Evolutionary conservation across 2,797 vertebrate genomes (phyloP).

Genomic region (Dendrocincla fuliginosa): DNA sequence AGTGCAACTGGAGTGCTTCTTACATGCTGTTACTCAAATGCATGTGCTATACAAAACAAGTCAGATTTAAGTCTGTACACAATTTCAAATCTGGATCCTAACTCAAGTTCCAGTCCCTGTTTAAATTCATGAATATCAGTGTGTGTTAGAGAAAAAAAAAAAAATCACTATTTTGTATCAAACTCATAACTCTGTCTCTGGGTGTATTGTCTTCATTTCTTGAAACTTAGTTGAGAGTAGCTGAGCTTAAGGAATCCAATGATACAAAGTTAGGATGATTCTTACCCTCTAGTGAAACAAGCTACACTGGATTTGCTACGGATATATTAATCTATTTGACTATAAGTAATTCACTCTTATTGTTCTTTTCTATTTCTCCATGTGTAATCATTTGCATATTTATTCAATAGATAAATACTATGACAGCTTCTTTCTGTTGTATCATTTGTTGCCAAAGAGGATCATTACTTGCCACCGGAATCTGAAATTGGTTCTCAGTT

Average conservation of each 20-base stretch:
- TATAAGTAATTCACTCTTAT: background rate
- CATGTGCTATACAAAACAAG: background rate
- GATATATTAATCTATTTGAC: background rate
- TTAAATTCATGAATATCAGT: background rate
- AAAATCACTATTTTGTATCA: background rate
- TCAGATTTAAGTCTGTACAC: background rate
- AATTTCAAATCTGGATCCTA: background rate
- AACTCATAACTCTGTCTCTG: background rate
- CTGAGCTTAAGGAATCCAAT: background rate
- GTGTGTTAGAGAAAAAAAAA: background rate
- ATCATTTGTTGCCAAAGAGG: background rate
- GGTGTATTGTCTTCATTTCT: background rate
- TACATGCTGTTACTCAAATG: background rate
- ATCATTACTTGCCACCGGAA: background rate
- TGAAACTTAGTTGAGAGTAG: background rate
- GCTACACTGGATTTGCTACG: background rate
- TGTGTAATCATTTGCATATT: background rate
- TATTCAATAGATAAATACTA: background rate
- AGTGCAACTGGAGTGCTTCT: background rate
- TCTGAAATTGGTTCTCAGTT: background rate
- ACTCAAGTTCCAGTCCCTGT: background rate
- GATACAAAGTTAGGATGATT: background rate
- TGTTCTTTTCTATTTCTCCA: background rate
- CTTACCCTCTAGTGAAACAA: background rate
- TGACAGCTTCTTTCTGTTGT: background rate